phyloP scores from a whole-genome alignment of 2,797 vertebrate species.

The Typhlichthys eigenmanni region DNA sequence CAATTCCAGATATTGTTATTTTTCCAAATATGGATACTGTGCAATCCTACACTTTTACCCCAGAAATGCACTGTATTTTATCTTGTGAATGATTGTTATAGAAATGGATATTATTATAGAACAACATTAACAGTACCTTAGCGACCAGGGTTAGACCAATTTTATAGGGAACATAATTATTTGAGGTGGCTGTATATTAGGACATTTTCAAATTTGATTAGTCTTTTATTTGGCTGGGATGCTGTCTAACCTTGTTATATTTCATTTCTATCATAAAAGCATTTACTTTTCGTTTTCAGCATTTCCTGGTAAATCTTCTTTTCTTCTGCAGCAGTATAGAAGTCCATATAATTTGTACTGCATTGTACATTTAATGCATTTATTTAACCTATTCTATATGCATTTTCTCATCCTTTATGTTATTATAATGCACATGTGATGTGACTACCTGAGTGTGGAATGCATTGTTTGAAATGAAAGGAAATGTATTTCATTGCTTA shows the following conservation, averaged over 20 bases:
- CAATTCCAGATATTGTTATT: slow-evolving; percentile 8
- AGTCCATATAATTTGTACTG: no score
- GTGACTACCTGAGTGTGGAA: no score
- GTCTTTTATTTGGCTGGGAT: slow-evolving; percentile 47
- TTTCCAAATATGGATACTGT: slow-evolving; percentile 4
- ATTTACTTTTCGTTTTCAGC: no score
- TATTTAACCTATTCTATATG: no score
- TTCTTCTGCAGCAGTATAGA: no score
- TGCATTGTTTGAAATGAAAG: no score
- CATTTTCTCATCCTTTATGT: no score
- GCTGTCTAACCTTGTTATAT: slow-evolving; percentile 45
- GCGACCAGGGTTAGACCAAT: slow-evolving; percentile 16
- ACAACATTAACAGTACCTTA: slow-evolving; percentile 10
- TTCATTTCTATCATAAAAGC: slow-evolving; percentile 47
- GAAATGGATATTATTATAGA: background rate
- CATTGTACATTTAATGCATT: no score
- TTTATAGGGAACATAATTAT: slow-evolving; percentile 19
- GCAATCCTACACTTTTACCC: background rate
- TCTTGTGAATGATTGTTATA: background rate
- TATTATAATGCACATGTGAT: no score
- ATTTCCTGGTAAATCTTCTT: no score
- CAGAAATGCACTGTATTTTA: background rate
- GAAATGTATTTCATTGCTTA: no score
- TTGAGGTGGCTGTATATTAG: slow-evolving; percentile 39
- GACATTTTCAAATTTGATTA: slow-evolving; percentile 55